phyloP scores from a whole-genome alignment of 2,113 vertebrate species.

The Oryzias woworae region DNA sequence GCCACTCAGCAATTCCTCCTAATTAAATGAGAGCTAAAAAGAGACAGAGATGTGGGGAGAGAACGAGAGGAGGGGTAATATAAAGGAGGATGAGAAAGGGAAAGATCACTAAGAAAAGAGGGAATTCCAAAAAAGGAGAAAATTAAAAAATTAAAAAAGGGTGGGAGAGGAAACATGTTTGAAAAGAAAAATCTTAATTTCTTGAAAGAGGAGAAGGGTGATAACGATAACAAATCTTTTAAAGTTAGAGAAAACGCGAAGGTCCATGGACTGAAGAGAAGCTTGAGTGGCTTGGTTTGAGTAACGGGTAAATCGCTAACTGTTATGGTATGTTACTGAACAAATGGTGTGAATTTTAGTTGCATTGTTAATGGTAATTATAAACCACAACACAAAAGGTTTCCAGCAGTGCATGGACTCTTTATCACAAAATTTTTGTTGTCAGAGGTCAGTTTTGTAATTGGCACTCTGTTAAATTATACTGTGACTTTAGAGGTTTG shows the following conservation, averaged over 20 bases:
- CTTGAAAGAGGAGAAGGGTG: background rate
- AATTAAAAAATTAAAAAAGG: background rate
- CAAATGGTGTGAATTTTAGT: background rate
- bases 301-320: background rate
- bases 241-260: constrained; percentile 4
- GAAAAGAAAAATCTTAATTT: background rate
- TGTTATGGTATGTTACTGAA: too few species aligned
- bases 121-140: background rate
- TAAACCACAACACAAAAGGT: background rate
- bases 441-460: too few species aligned
- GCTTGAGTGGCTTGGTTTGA: background rate
- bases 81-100: constrained; percentile 3
- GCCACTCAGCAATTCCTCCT: constrained; percentile 34
- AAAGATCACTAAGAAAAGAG: background rate
- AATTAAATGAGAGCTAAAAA: constrained; percentile 46
- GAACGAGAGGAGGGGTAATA: background rate
- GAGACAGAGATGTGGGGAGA: constrained; percentile 1
- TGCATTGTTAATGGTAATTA: background rate
- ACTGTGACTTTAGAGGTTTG: constrained; percentile 2
- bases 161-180: background rate
- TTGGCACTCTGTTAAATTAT: constrained; percentile 1
- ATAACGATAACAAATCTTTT: too few species aligned
- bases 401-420: background rate
- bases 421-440: background rate
- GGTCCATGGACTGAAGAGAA: background rate